Base-by-base conservation (phyloP, 2,888 invertebrate genomes). In the Himalopsyche japonica region DNA sequence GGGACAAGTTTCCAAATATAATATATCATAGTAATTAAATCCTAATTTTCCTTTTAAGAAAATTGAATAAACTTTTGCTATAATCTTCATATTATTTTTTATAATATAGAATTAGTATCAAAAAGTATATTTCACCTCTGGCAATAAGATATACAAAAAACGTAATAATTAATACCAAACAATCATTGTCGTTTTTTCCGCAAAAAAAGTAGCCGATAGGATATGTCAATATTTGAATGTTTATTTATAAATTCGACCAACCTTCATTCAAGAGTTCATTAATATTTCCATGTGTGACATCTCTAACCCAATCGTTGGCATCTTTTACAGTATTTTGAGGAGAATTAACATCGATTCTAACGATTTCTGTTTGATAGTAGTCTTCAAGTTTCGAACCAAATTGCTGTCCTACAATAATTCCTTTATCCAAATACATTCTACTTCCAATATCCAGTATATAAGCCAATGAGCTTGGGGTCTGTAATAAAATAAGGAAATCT, bases 271-370 rank as follows among this genome's bases (percentile, higher is more conserved):
- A 93, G 80, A 96, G 89, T 88, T 95, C 92, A 12, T 93, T 91
- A 48, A 98, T 95, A 87, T 94, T 94, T 15, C 95, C 95, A 10
- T 94, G 92, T 0, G 98, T 98, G 12, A 95, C 91, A 84, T 95
- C 93, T 37, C 93, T 92, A 1, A 97, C 96, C 97, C 98, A 98
- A 0, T 90, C 88, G 88, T 98, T 98, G 85, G 98, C 96, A 8
- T 90, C 89, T 7, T 90, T 88, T 0, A 94, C 94, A 0, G 95
- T 93, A 4, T 89, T 89, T 0, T 88, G 89, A 0, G 94, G 88
- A n/a, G 94, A 89, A 15, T 90, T 89, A 88, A 97, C 96, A 90
- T 96, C 93, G 0, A 95, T 90, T 0, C 91, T 90, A 80, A 93
- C 92, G 8, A 97, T 91, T 27, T 95, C 93, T 2, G 95, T 94